These are phyloP conservation scores for Pygocentrus nattereri DNA, from an alignment of 2,797 vertebrate genomes.

Conservation along the genomic window DNA sequence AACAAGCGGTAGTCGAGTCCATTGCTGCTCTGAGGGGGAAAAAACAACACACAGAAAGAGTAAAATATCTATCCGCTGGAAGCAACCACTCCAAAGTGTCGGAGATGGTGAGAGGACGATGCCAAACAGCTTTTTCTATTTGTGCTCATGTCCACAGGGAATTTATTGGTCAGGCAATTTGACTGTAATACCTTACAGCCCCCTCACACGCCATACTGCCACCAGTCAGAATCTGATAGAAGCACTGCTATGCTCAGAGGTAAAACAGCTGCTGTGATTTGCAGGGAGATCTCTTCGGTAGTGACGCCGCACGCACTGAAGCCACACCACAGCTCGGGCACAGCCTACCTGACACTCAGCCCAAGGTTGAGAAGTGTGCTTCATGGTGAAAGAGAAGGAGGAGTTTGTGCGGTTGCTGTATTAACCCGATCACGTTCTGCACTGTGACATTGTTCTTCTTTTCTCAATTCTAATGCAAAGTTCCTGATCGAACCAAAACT, in stretches of 20 bases:
- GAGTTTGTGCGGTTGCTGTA: constrained; percentile 25
- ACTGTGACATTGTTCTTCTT: background rate
- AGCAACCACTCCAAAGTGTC: background rate
- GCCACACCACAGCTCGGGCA: constrained; percentile 60
- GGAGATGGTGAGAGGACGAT: background rate
- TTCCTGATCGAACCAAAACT: background rate
- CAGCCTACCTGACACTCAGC: constrained; percentile 44
- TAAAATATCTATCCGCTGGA: constrained; percentile 45
- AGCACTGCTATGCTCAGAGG: constrained; percentile 41
- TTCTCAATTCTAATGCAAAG: background rate
- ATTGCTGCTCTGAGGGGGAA: constrained; percentile 35
- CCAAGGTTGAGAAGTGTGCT: constrained; percentile 47
- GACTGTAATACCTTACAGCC: constrained; percentile 70
- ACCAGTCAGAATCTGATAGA: constrained; percentile 68
- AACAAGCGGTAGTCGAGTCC: constrained; percentile 3
- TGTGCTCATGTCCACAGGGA: background rate
- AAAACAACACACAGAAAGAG: constrained; percentile 45
- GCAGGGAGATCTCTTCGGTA: constrained; percentile 53
- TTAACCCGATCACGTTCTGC: constrained; percentile 13
- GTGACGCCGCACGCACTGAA: constrained; percentile 55
- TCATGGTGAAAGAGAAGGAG: constrained; percentile 62
- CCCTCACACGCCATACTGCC: constrained; percentile 13
- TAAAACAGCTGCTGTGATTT: constrained; percentile 60
- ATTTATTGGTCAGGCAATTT: constrained; percentile 67
- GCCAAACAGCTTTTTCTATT: constrained; percentile 10